Evolutionary conservation across 2,797 vertebrate species (phyloP).

Genomic region (Dipus sagitta): DNA sequence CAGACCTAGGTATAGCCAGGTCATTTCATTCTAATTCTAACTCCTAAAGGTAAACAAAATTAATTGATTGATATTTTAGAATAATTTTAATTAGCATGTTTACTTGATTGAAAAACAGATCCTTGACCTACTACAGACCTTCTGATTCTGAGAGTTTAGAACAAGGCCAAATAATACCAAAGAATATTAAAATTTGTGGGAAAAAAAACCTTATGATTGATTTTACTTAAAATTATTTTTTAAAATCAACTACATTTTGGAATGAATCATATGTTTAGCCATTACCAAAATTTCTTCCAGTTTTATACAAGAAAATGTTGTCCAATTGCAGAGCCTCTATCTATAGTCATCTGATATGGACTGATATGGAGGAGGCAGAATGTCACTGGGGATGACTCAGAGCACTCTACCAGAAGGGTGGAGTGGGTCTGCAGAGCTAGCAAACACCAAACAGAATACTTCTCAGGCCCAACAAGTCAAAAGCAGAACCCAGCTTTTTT

Average conservation of each 20-base stretch:
- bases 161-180: not conserved
- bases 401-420: not conserved
- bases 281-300: slow-evolving; percentile 51
- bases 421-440: not conserved
- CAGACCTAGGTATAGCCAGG: not conserved
- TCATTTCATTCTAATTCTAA: slow-evolving; percentile 39
- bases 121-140: not conserved
- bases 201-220: not conserved
- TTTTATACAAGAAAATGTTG: slow-evolving; percentile 45
- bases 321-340: slow-evolving; percentile 1
- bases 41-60: slow-evolving; percentile 10
- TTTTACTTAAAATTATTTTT: slow-evolving; percentile 65
- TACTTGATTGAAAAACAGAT: slow-evolving; percentile 11
- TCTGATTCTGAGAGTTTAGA: not conserved
- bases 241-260: slow-evolving; percentile 52
- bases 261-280: slow-evolving; percentile 69
- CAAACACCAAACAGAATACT: not conserved
- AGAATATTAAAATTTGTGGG: not conserved
- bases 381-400: not conserved
- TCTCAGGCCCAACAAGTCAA: not conserved
- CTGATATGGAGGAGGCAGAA: not conserved
- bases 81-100: slow-evolving; percentile 46
- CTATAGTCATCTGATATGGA: not conserved
- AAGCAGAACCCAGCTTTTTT: not conserved
- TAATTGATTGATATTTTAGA: slow-evolving; percentile 55